Evolutionary conservation across 2,797 vertebrate species (phyloP), one percentile per base, ranked within the genome.

Genomic region (Xyrichtys novacula): DNA sequence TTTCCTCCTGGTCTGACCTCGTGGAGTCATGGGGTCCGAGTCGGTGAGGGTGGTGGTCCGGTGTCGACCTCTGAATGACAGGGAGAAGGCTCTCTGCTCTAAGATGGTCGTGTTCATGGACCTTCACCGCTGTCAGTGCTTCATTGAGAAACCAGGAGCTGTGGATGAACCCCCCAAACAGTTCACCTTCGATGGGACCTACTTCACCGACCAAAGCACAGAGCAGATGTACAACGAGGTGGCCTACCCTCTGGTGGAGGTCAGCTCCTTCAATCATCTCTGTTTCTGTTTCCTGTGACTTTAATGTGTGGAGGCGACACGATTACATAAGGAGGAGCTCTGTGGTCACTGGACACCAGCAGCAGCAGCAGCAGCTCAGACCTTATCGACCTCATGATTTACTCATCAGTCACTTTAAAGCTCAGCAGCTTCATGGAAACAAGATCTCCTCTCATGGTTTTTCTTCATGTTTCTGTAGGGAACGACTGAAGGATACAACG

Each of bases 191-290:
- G 96, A 96, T 1, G 96, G 96, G 73, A 94, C 93, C 0, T 97
- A 96, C 86, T 85, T 83, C 67, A 76, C 81, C 25, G 92, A 95
- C 22, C 96, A 96, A 58, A 89, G 81, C 83, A 96, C 96, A 0
- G 95, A 98, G 83, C 94, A 96, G 91, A 94, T 97, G 91, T 96
- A 97, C 93, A 96, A 95, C 0, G 95, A 98, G 74, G 94, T 95
- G 0, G 93, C 95, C 15, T 96, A 94, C 75, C 93, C 92, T 0
- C 76, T 97, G 16, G 94, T 97, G 42, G 96, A 98, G 95, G 96
- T 97, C 78, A 92, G 86, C 20, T 69, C 9, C 15, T 15, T 16
- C 10, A 26, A 14, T 0, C 9, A 1, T 32, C 60, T 22, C 32
- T 9, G 20, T 26, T 44, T 28, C 44, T 5, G 1, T 5, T 38